A percentile compares a stretch with the other conserved stretches of the same genome.
Evolutionary conservation across 2,797 vertebrate genomes (phyloP).

Genomic region (Pseudomugil tenellus): DNA sequence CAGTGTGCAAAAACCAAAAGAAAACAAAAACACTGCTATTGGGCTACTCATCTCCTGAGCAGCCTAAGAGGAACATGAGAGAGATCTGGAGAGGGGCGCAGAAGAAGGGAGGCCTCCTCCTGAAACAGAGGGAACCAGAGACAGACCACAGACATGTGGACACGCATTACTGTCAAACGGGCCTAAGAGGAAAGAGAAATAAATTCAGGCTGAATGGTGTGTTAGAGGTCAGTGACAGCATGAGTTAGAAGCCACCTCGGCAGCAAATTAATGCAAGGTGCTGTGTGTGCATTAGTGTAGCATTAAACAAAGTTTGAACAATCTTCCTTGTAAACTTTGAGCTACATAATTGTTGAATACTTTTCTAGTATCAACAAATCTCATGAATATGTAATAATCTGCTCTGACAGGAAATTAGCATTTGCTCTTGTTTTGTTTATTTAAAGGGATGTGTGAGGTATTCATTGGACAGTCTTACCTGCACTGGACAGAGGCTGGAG

Average conservation of each 20-base stretch:
- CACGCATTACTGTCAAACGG: slow-evolving; percentile 59
- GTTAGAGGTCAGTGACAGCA: slow-evolving; percentile 29
- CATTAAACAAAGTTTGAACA: neutral
- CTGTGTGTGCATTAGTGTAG: slow-evolving; percentile 7
- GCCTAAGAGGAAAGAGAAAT: slow-evolving; percentile 9
- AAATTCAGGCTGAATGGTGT: slow-evolving; percentile 9
- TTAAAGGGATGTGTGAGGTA: too few species aligned
- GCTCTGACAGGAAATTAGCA: too few species aligned
- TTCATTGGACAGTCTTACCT: too few species aligned
- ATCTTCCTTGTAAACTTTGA: neutral
- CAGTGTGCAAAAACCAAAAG: slow-evolving; percentile 50
- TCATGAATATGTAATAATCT: neutral
- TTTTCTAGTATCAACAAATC: neutral
- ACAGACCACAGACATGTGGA: slow-evolving; percentile 74
- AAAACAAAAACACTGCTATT: slow-evolving; percentile 31
- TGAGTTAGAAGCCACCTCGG: slow-evolving; percentile 50
- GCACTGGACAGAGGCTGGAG: too few species aligned
- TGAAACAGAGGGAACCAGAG: slow-evolving; percentile 89
- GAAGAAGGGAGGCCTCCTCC: slow-evolving; percentile 85
- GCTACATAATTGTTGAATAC: too few species aligned
- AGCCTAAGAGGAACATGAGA: slow-evolving; percentile 81
- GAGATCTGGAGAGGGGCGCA: slow-evolving; percentile 85
- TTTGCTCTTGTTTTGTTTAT: too few species aligned
- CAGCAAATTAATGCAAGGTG: slow-evolving; percentile 26
- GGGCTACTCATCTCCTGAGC: slow-evolving; percentile 50